Evolutionary conservation across 2,113 vertebrate genomes (phyloP), one percentile per base, ranked within the genome.

Genomic region (Aldabrachelys gigantea): DNA sequence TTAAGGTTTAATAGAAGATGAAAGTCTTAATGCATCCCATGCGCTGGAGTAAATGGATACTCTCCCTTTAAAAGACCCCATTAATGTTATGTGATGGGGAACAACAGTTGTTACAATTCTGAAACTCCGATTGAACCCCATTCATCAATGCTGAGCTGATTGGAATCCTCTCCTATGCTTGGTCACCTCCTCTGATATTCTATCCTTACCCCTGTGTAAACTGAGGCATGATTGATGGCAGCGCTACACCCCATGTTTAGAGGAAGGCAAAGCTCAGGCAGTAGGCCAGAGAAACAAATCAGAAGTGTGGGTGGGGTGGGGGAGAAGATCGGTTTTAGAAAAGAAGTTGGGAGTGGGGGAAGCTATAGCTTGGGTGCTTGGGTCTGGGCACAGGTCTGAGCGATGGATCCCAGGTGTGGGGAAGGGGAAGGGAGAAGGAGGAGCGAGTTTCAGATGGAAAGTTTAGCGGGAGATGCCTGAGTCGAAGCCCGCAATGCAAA

Each of bases 261-360:
- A 92, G 93, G 56, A 95, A 97, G 97, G 94, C 98, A 97, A 94
- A 96, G 90, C 97, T 94, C 94, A 97, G 94, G 98, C 97, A 86
- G 72, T 98, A 98, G 98, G 98, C 97, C 94, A 93, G 98, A 98
- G 98, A 98, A 98, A 99, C 98, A 98, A 98, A 98, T 97, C 97
- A 98, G 98, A 98, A 98, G 98, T 98, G 97, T 97, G 98, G 98
- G 14, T 97, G 98, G 98, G 14, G 25, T 41, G 93, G 56, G 50
- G 83, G 97, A 95, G 97, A 62, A 92, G 99, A 99, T 99, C 98
- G 41, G 96, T 99, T 99, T 99, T 99, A 99, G 98, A 97, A 91
- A 85, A 98, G 98, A 98, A 98, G 96, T 98, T 99, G 97, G 96
- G 24, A 95, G 83, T 91, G 96, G 93, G 85, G 80, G 85, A 83